phyloP scores from a whole-genome alignment of 2,113 vertebrate genomes.

The Cariama cristata region DNA sequence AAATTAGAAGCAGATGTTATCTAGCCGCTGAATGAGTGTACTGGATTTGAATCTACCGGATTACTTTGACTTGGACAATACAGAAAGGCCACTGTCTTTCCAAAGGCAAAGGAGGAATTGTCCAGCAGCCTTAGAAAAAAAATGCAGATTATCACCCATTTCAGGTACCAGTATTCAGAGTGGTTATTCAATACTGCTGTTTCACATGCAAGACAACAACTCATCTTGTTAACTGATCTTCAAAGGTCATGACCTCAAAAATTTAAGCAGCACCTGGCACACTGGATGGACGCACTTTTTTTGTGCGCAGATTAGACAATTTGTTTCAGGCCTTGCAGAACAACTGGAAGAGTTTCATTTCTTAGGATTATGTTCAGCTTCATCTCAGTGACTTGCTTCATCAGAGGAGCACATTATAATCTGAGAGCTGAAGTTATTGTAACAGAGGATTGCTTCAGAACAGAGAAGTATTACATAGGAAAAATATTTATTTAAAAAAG shows the following conservation, averaged over 20 bases:
- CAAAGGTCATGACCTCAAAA: background rate
- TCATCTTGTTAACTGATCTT: background rate
- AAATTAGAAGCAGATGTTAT: constrained; percentile 13
- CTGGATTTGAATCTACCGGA: background rate
- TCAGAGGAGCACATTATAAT: background rate
- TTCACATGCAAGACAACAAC: background rate
- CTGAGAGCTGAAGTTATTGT: background rate
- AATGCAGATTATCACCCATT: background rate
- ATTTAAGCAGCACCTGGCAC: background rate
- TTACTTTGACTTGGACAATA: background rate
- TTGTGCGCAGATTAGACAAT: background rate
- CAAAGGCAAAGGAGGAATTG: background rate
- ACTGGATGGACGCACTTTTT: fast-evolving
- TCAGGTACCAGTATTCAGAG: background rate
- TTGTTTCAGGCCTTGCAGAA: background rate
- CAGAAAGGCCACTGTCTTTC: background rate
- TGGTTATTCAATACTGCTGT: background rate
- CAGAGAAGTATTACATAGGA: background rate
- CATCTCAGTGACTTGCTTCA: background rate
- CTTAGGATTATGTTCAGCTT: background rate
- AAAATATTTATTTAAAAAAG: background rate
- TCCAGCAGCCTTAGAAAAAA: background rate
- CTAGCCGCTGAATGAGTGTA: background rate
- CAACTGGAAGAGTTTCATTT: background rate
- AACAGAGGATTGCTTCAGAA: background rate